Evolutionary conservation across 2,888 invertebrate species (phyloP), one percentile per base, ranked within the genome.

Genomic region (Eulithis prunata): DNA sequence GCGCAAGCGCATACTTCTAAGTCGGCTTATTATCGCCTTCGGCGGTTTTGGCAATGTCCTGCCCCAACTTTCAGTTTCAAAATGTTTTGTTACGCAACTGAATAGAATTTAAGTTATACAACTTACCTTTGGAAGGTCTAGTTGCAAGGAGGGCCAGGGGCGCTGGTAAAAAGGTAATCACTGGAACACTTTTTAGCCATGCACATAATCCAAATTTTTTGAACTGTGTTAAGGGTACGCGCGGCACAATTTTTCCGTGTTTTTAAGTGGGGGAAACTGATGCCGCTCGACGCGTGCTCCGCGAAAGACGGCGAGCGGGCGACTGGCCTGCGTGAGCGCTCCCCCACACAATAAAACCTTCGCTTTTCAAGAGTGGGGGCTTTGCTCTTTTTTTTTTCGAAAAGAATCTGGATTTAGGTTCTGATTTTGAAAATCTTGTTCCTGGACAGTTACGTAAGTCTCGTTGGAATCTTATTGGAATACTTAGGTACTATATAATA

Each of bases 231-330:
- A 64, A 68, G 62, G 56, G 72, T 84, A 86, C 84, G 84, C 90
- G 88, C 91, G 91, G 88, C 91, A 91, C 90, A 87, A 90, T 90
- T 91, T 91, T 91, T 90, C 91, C 88, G 82, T 78, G 70, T 70
- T 55, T 49, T 21, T 49, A 36, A 72, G 66, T 68, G 74, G 79
- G 71, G 82, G 82, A 88, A 90, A 91, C 90, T 89, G 80, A 78
- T 87, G 90, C 86, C 91, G 91, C 91, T 89, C 85, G 85, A 81
- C 88, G 86, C 89, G 85, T 78, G 74, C 83, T 77, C 81, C 88
- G 86, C 87, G 76, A 71, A 79, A 86, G 86, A 83, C 86, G 86
- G 89, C 88, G 77, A 78, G 78, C 84, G 83, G 82, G 86, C 81
- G 88, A 92, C 92, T 91, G 90, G 80, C 81, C 59, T 66, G 75